Percentiles rank a stretch among this genome's conserved stretches.
phyloP scores from a whole-genome alignment of 1,140 invertebrate species.

The Hypsibius dujardini region DNA sequence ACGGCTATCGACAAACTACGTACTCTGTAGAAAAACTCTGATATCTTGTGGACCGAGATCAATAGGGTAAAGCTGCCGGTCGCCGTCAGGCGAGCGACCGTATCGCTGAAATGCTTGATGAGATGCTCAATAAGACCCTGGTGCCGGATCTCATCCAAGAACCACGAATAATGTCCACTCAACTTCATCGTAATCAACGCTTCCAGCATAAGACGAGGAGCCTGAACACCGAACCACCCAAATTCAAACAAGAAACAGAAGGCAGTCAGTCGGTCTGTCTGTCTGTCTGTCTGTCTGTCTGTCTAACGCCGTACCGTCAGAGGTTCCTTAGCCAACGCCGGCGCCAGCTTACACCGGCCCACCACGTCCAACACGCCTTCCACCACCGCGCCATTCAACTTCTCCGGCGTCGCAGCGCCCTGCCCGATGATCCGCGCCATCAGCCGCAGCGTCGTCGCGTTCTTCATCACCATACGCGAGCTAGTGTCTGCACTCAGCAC shows the following conservation, averaged over 20 bases:
- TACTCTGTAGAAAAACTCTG: conserved; percentile 3
- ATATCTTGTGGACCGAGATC: neutral
- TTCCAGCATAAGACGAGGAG: conserved; percentile 3
- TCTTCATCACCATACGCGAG: too few relatives aligned
- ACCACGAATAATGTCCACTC: neutral
- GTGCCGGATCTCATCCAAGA: conserved; percentile 7
- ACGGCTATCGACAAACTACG: too few relatives aligned
- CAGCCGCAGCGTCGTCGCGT: too few relatives aligned
- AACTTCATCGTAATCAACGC: conserved; percentile 3
- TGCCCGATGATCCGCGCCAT: neutral
- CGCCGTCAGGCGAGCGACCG: neutral
- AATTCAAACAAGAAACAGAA: too few relatives aligned
- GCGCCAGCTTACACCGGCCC: too few relatives aligned
- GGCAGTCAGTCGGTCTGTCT: neutral
- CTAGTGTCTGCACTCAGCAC: neutral
- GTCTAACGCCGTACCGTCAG: neutral
- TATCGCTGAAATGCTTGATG: neutral
- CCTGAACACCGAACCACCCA: neutral
- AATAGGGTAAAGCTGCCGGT: neutral
- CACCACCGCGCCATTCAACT: neutral
- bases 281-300: neutral
- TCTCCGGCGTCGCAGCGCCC: neutral
- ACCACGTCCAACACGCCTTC: neutral
- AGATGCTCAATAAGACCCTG: neutral
- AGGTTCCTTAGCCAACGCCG: too few relatives aligned